phyloP scores from a whole-genome alignment of 2,113 vertebrate genomes.

The Pyxicephalus adspersus region DNA sequence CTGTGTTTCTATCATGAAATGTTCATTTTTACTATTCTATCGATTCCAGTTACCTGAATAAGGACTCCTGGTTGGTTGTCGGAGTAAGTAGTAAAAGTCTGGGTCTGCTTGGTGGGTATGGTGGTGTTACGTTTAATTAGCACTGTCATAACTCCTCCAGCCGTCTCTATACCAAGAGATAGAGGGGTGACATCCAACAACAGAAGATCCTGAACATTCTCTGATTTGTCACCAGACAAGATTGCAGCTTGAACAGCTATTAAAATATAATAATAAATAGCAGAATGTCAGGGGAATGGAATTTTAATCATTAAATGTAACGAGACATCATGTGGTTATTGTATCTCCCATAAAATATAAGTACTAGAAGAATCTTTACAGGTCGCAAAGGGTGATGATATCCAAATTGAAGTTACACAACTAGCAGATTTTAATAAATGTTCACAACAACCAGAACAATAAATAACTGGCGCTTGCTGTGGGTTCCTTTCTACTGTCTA shows the following conservation, averaged over 20 bases:
- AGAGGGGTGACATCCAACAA: slow-evolving; percentile 87
- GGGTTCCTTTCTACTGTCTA: too few species aligned
- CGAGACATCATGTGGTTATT: too few species aligned
- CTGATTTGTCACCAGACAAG: slow-evolving; percentile 89
- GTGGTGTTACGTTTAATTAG: slow-evolving; percentile 93
- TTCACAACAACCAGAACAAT: too few species aligned
- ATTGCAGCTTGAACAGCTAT: slow-evolving; percentile 90
- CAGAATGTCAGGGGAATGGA: background rate
- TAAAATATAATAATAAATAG: slow-evolving; percentile 3
- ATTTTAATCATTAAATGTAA: background rate
- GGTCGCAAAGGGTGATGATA: too few species aligned
- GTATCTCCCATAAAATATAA: too few species aligned
- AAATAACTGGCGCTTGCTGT: too few species aligned
- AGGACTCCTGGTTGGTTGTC: slow-evolving; percentile 90
- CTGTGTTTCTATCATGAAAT: too few species aligned
- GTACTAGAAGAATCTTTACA: too few species aligned
- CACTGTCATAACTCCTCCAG: slow-evolving; percentile 88
- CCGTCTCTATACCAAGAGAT: slow-evolving; percentile 87
- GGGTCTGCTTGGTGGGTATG: slow-evolving; percentile 91
- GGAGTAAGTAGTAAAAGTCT: slow-evolving; percentile 91
- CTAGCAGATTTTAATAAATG: too few species aligned
- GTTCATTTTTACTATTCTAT: background rate
- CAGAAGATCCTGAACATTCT: slow-evolving; percentile 90
- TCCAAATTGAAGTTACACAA: too few species aligned
- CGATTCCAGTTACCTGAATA: slow-evolving; percentile 74